Evolutionary conservation across 2,888 invertebrate species (phyloP).

Genomic region (Drymonia ruficornis): DNA sequence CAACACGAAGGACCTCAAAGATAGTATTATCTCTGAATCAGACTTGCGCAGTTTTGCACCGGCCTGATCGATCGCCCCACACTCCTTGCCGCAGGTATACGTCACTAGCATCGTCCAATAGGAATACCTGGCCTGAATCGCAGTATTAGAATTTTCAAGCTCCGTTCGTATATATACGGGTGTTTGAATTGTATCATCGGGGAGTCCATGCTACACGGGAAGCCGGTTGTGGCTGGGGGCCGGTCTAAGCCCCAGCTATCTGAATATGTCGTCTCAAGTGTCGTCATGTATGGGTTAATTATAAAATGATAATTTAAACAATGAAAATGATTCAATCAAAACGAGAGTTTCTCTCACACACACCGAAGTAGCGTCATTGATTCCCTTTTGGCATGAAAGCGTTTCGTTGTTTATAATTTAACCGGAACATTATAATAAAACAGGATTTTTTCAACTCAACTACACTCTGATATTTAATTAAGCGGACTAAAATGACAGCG

Average conservation of each 20-base stretch:
- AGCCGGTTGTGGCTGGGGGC: constrained; percentile 60
- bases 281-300: constrained; percentile 58
- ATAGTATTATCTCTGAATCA: not conserved
- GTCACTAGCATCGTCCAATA: constrained; percentile 31
- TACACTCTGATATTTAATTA: too few relatives aligned
- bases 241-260: constrained; percentile 50
- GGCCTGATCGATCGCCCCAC: constrained; percentile 2
- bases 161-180: constrained; percentile 45
- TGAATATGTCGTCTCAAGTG: constrained; percentile 57
- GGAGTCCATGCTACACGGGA: constrained; percentile 70
- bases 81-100: constrained; percentile 16
- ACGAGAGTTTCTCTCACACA: constrained; percentile 51
- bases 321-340: constrained; percentile 65
- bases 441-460: too few relatives aligned
- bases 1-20: not conserved
- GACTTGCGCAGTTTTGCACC: constrained; percentile 1
- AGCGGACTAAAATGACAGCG: too few relatives aligned
- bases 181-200: constrained; percentile 8
- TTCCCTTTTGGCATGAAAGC: constrained; percentile 54
- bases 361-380: constrained; percentile 65
- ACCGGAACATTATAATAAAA: too few relatives aligned
- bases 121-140: constrained; percentile 42
- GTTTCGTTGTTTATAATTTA: not conserved
- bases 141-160: constrained; percentile 51
- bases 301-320: constrained; percentile 51